Evolutionary conservation across 2,113 vertebrate species (phyloP).

Genomic region (Zosterops borbonicus): DNA sequence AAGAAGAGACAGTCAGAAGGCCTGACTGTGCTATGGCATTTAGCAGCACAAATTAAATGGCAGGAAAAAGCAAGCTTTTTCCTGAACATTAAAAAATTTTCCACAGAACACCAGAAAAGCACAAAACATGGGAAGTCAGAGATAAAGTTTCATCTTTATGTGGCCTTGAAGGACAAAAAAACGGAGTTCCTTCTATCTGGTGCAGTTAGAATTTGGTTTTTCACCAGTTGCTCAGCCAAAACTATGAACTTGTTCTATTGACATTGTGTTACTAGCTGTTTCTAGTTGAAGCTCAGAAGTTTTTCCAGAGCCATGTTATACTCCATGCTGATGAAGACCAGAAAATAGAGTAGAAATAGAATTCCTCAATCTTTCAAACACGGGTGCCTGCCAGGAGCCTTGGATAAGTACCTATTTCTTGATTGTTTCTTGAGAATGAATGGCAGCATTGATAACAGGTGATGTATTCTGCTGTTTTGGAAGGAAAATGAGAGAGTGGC

Average conservation of each 20-base stretch:
- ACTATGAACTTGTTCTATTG: background rate
- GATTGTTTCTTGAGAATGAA: conserved; percentile 3
- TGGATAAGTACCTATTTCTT: background rate
- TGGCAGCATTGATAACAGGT: conserved; percentile 20
- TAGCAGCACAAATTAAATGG: background rate
- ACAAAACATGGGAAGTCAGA: background rate
- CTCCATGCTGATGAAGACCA: background rate
- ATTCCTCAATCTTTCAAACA: background rate
- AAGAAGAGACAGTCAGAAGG: background rate
- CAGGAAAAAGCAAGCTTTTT: background rate
- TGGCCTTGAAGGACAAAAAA: background rate
- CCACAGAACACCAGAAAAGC: background rate
- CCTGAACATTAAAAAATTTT: background rate
- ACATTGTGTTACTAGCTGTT: background rate
- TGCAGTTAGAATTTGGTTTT: background rate
- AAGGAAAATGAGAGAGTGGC: background rate
- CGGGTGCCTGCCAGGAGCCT: background rate
- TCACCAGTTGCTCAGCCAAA: background rate
- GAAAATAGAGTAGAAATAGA: background rate
- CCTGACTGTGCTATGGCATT: background rate
- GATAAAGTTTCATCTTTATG: background rate
- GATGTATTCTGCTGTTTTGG: conserved; percentile 20
- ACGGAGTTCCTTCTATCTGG: background rate
- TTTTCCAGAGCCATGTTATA: background rate
- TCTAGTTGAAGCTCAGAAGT: background rate